Evolutionary conservation across 2,888 invertebrate genomes (phyloP).

Genomic region (Magallana nippona): DNA sequence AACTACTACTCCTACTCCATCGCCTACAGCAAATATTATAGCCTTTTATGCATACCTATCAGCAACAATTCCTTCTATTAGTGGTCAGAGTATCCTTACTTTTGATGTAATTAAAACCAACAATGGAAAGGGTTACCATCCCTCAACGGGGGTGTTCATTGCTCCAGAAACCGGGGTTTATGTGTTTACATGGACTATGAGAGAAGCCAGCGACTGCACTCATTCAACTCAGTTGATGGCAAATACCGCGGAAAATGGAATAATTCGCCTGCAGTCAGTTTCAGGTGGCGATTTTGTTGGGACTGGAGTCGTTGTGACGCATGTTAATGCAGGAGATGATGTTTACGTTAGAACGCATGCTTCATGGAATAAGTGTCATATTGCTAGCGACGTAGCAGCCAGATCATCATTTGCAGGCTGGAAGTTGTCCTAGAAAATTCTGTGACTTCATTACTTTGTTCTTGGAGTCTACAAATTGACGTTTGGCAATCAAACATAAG

Average conservation of each 20-base stretch:
- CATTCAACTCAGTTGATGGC: not conserved
- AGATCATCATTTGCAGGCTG: not conserved
- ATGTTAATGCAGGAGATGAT: slow-evolving; percentile 2
- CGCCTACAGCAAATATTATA: not conserved
- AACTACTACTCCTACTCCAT: not conserved
- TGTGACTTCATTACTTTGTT: too few relatives aligned
- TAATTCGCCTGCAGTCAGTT: not conserved
- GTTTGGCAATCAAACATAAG: too few relatives aligned
- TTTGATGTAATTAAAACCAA: slow-evolving; percentile 6
- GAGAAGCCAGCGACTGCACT: not conserved
- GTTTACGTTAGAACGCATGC: not conserved
- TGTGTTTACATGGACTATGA: not conserved
- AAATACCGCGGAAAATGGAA: not conserved
- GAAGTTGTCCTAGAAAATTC: not conserved
- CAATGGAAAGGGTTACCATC: not conserved
- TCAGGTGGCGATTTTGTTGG: not conserved
- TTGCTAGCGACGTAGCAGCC: not conserved
- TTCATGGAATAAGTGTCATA: not conserved
- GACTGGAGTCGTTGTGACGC: not conserved
- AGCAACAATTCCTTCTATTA: not conserved
- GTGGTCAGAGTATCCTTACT: not conserved
- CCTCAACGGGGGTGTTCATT: not conserved
- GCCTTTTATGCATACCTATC: not conserved
- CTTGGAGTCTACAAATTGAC: too few relatives aligned
- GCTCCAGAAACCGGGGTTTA: not conserved